A percentile compares a stretch with the other conserved stretches of the same genome.
Conservation (phyloP, 1,140 invertebrate genomes). For the Anthonomus grandis region DNA sequence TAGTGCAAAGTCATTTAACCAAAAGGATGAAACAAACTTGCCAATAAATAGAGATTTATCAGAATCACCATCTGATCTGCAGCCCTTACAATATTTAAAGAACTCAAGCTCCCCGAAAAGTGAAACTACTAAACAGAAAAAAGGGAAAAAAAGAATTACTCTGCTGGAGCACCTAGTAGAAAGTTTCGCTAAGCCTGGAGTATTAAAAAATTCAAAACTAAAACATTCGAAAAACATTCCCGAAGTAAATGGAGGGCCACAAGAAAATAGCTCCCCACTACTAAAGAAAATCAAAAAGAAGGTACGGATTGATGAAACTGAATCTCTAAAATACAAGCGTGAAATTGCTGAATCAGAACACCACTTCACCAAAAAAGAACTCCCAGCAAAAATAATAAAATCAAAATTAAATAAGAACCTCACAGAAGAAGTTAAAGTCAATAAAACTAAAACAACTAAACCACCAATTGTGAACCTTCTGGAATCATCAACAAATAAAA, state of each 20-base stretch:
- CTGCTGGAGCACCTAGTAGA: not conserved
- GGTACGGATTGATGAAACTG: slow-evolving; percentile 26
- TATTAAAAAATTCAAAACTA: not conserved
- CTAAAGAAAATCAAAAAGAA: slow-evolving; percentile 18
- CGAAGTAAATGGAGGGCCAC: not conserved
- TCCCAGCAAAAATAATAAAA: slow-evolving; percentile 26
- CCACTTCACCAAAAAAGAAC: slow-evolving; percentile 19
- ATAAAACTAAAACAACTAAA: not conserved
- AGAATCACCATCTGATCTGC: too few species aligned
- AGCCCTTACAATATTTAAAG: not conserved
- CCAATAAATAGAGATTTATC: too few species aligned
- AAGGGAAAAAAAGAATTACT: too few species aligned
- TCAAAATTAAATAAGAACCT: slow-evolving; percentile 23
- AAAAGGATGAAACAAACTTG: too few species aligned
- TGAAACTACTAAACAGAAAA: not conserved
- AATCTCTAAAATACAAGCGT: slow-evolving; percentile 18
- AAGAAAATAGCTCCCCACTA: not conserved
- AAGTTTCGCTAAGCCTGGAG: not conserved
- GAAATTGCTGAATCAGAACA: slow-evolving; percentile 17
- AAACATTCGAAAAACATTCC: not conserved
- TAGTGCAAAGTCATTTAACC: too few species aligned
- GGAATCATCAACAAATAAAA: too few species aligned
- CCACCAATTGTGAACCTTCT: too few species aligned
- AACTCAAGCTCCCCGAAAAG: not conserved
- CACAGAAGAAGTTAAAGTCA: slow-evolving; percentile 25